These are phyloP conservation scores for Montipora foliosa DNA, from an alignment of 64 coral and sea anemone genomes.

Conservation along the genomic window DNA sequence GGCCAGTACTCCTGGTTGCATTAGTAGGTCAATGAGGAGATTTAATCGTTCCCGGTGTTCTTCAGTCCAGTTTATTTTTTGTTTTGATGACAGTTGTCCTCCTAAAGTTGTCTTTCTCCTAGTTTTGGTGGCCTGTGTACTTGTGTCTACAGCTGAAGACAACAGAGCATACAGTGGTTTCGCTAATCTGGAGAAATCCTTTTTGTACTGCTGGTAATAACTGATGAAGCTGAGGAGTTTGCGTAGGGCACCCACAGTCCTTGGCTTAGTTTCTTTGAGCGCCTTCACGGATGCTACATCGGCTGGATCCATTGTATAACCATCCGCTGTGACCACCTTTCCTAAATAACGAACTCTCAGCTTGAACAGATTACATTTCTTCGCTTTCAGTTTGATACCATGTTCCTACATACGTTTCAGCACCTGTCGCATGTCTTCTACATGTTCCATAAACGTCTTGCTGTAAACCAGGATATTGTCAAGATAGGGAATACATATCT, in stretches of 20 bases:
- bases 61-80: background rate
- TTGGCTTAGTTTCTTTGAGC: background rate
- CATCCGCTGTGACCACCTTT: background rate
- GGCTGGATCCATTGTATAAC: background rate
- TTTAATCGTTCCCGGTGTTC: background rate
- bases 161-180: too few relatives aligned
- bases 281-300: background rate
- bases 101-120: background rate
- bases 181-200: too few relatives aligned
- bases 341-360: background rate
- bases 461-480: slow-evolving; percentile 18
- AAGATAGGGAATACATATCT: slow-evolving; percentile 29
- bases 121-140: background rate
- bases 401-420: background rate
- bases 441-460: background rate
- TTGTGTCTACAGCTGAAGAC: background rate
- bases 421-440: background rate
- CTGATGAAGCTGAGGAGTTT: background rate
- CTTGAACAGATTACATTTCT: background rate
- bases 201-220: background rate
- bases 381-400: slow-evolving; percentile 6
- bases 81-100: background rate
- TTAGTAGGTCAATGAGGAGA: background rate
- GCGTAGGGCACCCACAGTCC: background rate
- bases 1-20: slow-evolving; percentile 9